A percentile compares a stretch with the other conserved stretches of the same genome.
These are phyloP conservation scores for Andrena bicolor DNA, from an alignment of 2,888 invertebrate species.

Conservation along the genomic window DNA sequence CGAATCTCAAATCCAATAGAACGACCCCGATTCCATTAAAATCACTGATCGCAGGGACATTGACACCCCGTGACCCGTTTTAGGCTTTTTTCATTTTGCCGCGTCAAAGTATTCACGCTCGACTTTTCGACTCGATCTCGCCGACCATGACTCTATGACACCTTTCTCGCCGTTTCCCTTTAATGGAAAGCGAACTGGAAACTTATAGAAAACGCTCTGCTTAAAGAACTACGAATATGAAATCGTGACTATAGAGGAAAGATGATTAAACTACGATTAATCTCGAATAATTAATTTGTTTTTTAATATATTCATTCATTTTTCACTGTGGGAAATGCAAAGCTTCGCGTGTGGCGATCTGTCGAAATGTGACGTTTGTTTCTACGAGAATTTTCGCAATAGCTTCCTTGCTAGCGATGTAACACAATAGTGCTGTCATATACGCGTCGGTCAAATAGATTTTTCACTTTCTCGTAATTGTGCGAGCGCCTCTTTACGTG, in stretches of 20 bases:
- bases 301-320: not conserved
- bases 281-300: too few species aligned
- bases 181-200: not conserved
- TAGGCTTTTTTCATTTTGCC: conserved; percentile 6
- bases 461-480: conserved; percentile 12
- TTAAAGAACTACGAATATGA: too few species aligned
- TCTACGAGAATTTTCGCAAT: not conserved
- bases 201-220: not conserved
- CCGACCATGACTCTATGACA: not conserved
- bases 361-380: not conserved
- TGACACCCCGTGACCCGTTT: conserved; percentile 50
- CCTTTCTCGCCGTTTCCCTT: not conserved
- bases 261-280: too few species aligned
- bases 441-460: not conserved
- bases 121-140: not conserved
- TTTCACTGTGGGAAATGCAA: not conserved
- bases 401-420: not conserved
- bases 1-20: conserved; percentile 56
- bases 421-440: not conserved
- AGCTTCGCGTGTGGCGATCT: not conserved
- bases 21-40: conserved; percentile 63
- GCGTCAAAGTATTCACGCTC: conserved; percentile 36
- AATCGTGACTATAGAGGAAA: too few species aligned
- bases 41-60: conserved; percentile 53
- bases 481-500: conserved; percentile 1